phyloP scores from a whole-genome alignment of 2,113 vertebrate genomes.

The Passer domesticus region DNA sequence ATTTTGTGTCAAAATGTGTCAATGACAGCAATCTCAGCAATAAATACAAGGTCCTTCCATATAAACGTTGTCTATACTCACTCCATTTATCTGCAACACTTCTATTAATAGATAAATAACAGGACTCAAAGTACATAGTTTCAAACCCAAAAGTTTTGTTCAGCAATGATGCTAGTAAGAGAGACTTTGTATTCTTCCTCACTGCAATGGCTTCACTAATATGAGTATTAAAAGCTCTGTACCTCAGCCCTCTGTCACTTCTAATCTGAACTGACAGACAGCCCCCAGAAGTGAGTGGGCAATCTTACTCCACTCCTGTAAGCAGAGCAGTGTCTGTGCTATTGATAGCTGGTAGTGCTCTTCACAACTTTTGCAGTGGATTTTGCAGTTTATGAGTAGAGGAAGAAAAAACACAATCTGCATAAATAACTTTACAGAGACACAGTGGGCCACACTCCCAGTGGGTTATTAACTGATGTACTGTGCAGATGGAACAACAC shows the following conservation, averaged over 20 bases:
- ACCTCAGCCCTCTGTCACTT: slow-evolving; percentile 28
- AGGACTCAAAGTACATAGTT: not conserved
- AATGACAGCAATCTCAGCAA: not conserved
- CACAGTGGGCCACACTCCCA: slow-evolving; percentile 26
- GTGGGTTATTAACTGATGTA: slow-evolving; percentile 13
- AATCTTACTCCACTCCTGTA: slow-evolving; percentile 37
- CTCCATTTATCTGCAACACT: not conserved
- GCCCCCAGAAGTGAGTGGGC: slow-evolving; percentile 63
- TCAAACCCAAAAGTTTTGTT: slow-evolving; percentile 30
- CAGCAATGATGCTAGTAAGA: not conserved
- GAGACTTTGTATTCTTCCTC: slow-evolving; percentile 6
- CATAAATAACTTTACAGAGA: slow-evolving; percentile 36
- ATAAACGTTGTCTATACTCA: not conserved
- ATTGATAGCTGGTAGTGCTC: slow-evolving; percentile 45
- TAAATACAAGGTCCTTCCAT: not conserved
- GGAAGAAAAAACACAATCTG: not conserved
- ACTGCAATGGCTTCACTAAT: slow-evolving; percentile 4
- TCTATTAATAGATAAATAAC: not conserved
- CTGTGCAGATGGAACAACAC: not conserved
- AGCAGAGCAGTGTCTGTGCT: slow-evolving; percentile 41
- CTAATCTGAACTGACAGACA: slow-evolving; percentile 55
- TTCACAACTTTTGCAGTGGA: slow-evolving; percentile 27
- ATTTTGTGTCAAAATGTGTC: slow-evolving; percentile 20
- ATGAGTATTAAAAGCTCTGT: slow-evolving; percentile 24
- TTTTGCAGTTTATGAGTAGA: slow-evolving; percentile 10